Base-by-base conservation (phyloP, 2,888 invertebrate species). In the Nineta flava region DNA sequence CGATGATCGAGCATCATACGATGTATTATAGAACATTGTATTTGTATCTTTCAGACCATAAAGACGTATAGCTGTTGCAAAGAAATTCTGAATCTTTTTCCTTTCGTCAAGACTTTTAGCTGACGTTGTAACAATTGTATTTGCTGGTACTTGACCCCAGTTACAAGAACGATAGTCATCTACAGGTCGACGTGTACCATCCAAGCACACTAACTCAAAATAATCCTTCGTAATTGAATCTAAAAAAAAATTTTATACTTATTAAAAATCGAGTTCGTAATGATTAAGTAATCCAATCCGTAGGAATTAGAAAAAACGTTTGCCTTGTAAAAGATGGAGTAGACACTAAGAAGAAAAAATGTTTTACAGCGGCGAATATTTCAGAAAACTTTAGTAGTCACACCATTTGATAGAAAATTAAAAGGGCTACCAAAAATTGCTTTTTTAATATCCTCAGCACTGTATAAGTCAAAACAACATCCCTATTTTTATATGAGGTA, bases 101-200 rank as follows among this genome's bases (percentile, higher is more conserved):
- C 84, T 71, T 42, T 72, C 69, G 12, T 76, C 71, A 7, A 65
- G 63, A 9, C 73, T 65, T 7, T 79, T 79, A 0, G 87, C 91
- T 9, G 91, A 91, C n/a, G 86, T 83, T 1, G 87, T 83, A 1
- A 92, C 87, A 7, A 93, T 65, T 1, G 90, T 87, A 65, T 90
- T 83, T 0, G 88, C 79, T 0, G 90, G 90, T 10, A 87, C 82
- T 45, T 71, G 67, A 6, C 90, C 93, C 93, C 93, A 93, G 65
- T 88, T 82, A 62, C 93, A 93, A 26, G 67, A 67, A 48, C 74
- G 72, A 65, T 80, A 88, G 47, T 86, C 79, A 1, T 75, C 75
- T 10, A 90, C 66, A 0, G 81, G 67, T 13, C 71, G 73, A 0
- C 87, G 75, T 2, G 76, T 71, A 0, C 91, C 92, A 63, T 91